Percentiles rank a stretch among this genome's conserved stretches.
Conservation (phyloP, 2,888 invertebrate species). For the Eupithecia centaureata region DNA sequence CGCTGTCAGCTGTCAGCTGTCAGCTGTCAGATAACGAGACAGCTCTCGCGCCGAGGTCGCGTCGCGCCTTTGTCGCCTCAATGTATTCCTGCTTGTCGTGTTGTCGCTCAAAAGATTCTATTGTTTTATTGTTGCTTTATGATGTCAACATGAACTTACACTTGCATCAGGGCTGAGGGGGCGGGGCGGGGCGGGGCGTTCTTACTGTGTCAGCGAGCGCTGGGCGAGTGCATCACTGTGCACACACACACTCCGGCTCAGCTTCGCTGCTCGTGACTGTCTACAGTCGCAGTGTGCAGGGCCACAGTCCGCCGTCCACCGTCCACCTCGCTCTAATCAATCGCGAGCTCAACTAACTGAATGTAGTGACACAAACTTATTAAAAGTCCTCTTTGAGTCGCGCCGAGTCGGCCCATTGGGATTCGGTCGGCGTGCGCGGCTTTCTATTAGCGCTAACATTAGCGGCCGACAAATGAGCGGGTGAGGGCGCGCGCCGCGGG, state of each 20-base stretch:
- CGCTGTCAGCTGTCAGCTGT: no score
- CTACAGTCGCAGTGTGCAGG: neutral
- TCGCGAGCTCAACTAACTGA: neutral
- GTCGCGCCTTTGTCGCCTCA: neutral
- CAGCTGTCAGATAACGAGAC: neutral
- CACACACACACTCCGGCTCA: no score
- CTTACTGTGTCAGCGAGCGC: neutral
- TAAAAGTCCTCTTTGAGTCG: neutral
- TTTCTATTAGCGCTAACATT: neutral
- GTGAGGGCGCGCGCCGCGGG: neutral
- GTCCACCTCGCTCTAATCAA: constrained; percentile 1
- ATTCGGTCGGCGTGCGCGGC: neutral
- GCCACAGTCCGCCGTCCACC: neutral
- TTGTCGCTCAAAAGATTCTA: neutral
- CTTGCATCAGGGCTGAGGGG: no score
- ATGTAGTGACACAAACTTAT: constrained; percentile 8
- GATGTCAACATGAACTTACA: neutral
- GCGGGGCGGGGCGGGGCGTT: no score
- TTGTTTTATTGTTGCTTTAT: neutral
- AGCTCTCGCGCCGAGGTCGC: neutral
- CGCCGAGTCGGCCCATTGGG: neutral
- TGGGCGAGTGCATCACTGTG: no score
- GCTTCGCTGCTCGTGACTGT: no score
- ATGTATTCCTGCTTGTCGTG: neutral
- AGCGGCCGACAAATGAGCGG: neutral